Conservation (phyloP, 2,888 invertebrate species). For the Uloborus plumipes region DNA sequence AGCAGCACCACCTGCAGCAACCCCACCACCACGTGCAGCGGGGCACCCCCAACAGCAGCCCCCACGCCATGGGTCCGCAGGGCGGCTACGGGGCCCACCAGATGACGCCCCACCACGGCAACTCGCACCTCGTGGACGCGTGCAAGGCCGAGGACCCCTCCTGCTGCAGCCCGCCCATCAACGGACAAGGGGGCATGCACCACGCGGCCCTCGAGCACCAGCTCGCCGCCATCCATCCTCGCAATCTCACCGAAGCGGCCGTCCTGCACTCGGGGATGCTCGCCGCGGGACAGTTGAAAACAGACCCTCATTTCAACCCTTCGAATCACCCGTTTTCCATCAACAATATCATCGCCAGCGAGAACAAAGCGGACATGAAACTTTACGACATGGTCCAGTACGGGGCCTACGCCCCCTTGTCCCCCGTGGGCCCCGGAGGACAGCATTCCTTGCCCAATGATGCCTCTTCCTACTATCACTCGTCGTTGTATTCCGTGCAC, state of each 20-base stretch:
- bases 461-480: slow-evolving; percentile 64
- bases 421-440: slow-evolving; percentile 69
- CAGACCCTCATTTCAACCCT: slow-evolving; percentile 69
- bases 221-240: slow-evolving; percentile 70
- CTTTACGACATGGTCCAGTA: slow-evolving; percentile 67
- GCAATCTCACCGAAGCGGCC: slow-evolving; percentile 77
- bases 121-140: slow-evolving; percentile 39
- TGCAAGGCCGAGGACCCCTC: slow-evolving; percentile 60
- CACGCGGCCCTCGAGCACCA: slow-evolving; percentile 59
- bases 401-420: slow-evolving; percentile 66
- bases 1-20: slow-evolving; percentile 63
- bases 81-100: slow-evolving; percentile 24
- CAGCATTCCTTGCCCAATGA: slow-evolving; percentile 64
- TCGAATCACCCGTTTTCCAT: slow-evolving; percentile 93
- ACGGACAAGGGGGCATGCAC: slow-evolving; percentile 51
- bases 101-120: slow-evolving; percentile 29
- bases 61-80: slow-evolving; percentile 23
- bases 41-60: slow-evolving; percentile 59
- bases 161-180: slow-evolving; percentile 48
- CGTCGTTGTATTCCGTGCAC: slow-evolving; percentile 61
- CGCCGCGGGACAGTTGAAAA: slow-evolving; percentile 69
- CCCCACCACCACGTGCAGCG: slow-evolving; percentile 29
- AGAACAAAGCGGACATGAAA: slow-evolving; percentile 67
- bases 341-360: slow-evolving; percentile 81
- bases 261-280: slow-evolving; percentile 76